Base-by-base conservation (phyloP, 2,797 vertebrate species). In the Zalophus californianus region DNA sequence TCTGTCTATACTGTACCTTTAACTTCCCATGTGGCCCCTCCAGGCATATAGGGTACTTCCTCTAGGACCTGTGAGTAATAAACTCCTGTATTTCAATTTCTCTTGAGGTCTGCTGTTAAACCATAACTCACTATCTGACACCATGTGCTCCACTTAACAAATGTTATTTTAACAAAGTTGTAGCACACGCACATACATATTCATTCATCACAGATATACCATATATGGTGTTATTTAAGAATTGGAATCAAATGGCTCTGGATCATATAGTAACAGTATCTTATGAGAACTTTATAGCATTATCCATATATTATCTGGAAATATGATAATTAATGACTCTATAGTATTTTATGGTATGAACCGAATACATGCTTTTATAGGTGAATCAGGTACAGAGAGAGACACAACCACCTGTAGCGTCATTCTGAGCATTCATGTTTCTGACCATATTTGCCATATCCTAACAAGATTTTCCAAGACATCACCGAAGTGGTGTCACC, bases 251-350 rank as follows among this genome's bases (percentile, higher is more conserved):
- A 48, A 29, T 21, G 4, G 16, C 35, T 80, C 23, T 86, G 52
- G 29, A 35, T 80, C 18, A 44, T 54, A 72, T 11, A 91, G 52
- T 27, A 83, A 82, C 27, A 85, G 79, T 72, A 77, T 20, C 38
- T 93, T 54, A 50, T 48, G 12, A 93, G 25, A 52, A 93, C 38
- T 50, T 13, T 77, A 16, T 48, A 89, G 52, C 15, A 23, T 25
- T 68, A 38, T 23, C 96, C 48, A 86, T 23, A 38, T 85, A 52
- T 54, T 95, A 29, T 23, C 80, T 64, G 82, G 44, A 73, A 86
- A 48, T 73, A 48, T 54, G 29, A 41, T 62, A 50, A 18, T 9
- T 62, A 86, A 32, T 64, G 35, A 2, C 1, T 9, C 21, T 50
- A 41, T 35, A 38, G 32, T 32, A 90, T 48, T 60, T 90, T 27